Evolutionary conservation across 2,113 vertebrate species (phyloP), one percentile per base, ranked within the genome.

Genomic region (Dissostichus mawsoni): DNA sequence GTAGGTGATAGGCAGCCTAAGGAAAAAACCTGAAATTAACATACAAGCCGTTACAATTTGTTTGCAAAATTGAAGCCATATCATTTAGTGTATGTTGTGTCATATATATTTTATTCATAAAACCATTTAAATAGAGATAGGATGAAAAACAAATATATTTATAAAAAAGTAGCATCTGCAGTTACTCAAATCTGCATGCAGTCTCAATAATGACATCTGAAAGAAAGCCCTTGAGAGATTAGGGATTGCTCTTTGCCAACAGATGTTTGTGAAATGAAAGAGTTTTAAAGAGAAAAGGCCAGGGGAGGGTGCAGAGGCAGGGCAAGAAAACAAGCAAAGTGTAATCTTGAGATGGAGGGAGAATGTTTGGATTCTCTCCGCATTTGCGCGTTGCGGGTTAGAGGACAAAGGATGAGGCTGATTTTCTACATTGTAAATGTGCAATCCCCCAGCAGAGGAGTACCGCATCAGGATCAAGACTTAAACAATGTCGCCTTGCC

Each of bases 251-350:
- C 52, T 88, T 81, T 85, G 90, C 92, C 91, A 91, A 83, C 91
- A 92, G 90, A 93, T 92, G 93, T 92, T 94, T 91, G 80, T 83
- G 87, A 87, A 91, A 93, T 90, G 85, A 93, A 92, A 91, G 88
- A 76, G 80, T 90, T 89, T 83, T 29, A 81, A 81, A 85, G 76
- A 74, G 80, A 73, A 23, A 23, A 69, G 63, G 66, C 62, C 3
- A 16, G 83, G 67, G 77, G 80, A 55, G 76, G 70, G 51, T 12
- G 62, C 79, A 33, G 74, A 76, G 70, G 61, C 81, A 67, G 80
- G 82, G 66, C 82, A 79, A 74, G 79, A 74, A 87, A 86, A 78
- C 77, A 87, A 62, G 69, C 76, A 51, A 70, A 90, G 81, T 86
- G 88, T 89, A 93, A 93, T 93, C 91, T 92, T 83, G 86, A 90